A percentile compares a stretch with the other conserved stretches of the same genome.
Conservation (phyloP, 2,113 vertebrate species). For the Formicarius rufipectus region DNA sequence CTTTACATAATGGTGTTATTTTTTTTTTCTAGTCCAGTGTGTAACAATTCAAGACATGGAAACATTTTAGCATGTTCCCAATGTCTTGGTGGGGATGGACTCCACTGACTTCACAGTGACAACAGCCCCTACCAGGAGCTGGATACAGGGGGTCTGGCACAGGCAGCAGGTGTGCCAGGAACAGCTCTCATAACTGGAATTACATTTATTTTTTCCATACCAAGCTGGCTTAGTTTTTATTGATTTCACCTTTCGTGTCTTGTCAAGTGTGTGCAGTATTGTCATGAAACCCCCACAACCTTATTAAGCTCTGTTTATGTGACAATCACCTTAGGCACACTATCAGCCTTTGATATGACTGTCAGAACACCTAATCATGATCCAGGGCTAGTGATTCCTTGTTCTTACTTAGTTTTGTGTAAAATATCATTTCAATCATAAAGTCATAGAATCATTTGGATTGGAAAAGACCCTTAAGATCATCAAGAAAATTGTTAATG, state of each 20-base stretch:
- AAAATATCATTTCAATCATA: not conserved
- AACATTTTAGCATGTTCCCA: not conserved
- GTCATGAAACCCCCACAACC: not conserved
- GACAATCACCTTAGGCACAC: not conserved
- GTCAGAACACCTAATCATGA: not conserved
- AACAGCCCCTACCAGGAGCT: not conserved
- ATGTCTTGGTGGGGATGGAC: not conserved
- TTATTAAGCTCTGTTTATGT: not conserved
- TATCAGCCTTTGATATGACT: not conserved
- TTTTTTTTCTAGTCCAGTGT: not conserved
- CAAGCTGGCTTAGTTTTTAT: not conserved
- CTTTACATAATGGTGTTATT: not conserved
- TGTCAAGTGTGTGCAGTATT: not conserved
- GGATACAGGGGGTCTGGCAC: not conserved
- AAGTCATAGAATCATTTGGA: not conserved
- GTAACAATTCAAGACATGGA: not conserved
- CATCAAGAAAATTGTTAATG: not conserved
- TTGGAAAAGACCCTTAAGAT: not conserved
- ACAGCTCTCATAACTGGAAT: not conserved
- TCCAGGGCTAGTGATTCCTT: not conserved
- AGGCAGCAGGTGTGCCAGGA: rapidly evolving
- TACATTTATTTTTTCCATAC: not conserved
- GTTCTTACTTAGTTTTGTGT: not conserved
- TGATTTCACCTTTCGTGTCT: not conserved
- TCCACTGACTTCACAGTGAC: not conserved